These are phyloP conservation scores for Halcyon chelicuti DNA, from an alignment of 2,797 vertebrate species.

Conservation along the genomic window DNA sequence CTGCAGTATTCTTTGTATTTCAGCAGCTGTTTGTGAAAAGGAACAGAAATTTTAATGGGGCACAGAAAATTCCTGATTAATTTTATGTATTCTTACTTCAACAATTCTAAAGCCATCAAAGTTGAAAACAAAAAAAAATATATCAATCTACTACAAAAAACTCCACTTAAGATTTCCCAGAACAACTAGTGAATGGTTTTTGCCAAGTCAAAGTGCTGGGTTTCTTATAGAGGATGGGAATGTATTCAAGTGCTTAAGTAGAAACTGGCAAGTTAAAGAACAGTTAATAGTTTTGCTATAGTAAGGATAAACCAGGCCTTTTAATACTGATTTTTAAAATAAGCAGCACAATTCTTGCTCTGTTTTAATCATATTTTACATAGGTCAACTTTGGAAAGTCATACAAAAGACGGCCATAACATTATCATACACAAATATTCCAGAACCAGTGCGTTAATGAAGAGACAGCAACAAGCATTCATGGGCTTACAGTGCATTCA, in stretches of 20 bases:
- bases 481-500: not conserved
- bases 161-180: not conserved
- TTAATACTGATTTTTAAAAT: not conserved
- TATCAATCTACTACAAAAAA: not conserved
- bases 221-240: not conserved
- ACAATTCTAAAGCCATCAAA: not conserved
- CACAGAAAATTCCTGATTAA: not conserved
- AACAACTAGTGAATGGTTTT: not conserved
- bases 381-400: not conserved
- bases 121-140: not conserved
- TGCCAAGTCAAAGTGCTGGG: not conserved
- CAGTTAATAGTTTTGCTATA: not conserved
- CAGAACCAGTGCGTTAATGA: not conserved
- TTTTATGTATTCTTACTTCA: not conserved
- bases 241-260: not conserved
- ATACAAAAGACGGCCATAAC: not conserved
- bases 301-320: not conserved
- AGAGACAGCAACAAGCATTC: not conserved
- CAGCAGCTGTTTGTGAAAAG: conserved; percentile 82
- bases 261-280: not conserved
- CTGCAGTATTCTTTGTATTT: conserved; percentile 90
- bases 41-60: not conserved
- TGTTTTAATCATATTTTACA: not conserved
- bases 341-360: not conserved
- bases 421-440: not conserved